These are phyloP conservation scores for Gadopsis marmoratus DNA, from an alignment of 2,797 vertebrate genomes.

Conservation along the genomic window DNA sequence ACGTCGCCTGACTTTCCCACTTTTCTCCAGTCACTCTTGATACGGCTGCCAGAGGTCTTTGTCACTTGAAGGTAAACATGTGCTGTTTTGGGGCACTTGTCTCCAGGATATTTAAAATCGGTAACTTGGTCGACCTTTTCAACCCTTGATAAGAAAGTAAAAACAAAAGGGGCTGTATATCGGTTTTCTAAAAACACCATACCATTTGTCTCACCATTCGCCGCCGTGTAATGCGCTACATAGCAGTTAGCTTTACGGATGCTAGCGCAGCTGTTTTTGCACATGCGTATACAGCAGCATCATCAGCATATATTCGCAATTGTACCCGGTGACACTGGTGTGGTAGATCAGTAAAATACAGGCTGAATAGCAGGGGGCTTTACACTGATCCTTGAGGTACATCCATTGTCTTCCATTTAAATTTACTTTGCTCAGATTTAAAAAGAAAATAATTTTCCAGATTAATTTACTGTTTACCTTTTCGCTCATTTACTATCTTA, in stretches of 20 bases:
- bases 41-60: too few species aligned
- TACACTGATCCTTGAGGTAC: constrained; percentile 24
- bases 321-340: background rate
- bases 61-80: too few species aligned
- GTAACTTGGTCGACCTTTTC: background rate
- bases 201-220: background rate
- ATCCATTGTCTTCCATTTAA: background rate
- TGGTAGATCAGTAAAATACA: background rate
- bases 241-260: background rate
- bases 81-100: too few species aligned
- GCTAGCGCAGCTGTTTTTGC: background rate
- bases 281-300: background rate
- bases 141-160: background rate
- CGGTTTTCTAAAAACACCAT: background rate
- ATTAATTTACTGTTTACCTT: background rate
- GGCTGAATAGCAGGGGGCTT: background rate
- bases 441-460: background rate
- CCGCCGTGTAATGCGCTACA: background rate
- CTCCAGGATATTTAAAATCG: background rate
- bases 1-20: too few species aligned
- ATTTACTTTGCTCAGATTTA: background rate
- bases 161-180: background rate
- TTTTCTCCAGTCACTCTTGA: too few species aligned
- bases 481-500: background rate
- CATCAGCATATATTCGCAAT: background rate